Conservation (phyloP, 2,113 vertebrate species). For the Nothoprocta pentlandii region DNA sequence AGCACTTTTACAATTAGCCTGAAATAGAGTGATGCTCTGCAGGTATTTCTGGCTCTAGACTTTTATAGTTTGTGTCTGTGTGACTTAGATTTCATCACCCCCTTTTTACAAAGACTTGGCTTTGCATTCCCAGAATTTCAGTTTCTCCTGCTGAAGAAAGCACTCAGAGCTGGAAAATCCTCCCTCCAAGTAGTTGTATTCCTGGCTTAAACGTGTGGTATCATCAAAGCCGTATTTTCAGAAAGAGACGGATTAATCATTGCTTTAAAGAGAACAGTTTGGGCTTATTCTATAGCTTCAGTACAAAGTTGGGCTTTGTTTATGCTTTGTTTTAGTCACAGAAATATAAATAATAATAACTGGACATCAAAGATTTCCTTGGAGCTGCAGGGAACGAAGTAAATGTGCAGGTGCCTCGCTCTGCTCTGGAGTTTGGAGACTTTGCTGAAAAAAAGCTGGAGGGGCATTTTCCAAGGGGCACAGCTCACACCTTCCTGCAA, state of each 20-base stretch:
- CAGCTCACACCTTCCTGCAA: conserved; percentile 5
- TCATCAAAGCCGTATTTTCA: conserved; percentile 45
- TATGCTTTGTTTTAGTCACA: conserved; percentile 22
- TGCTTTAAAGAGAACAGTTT: conserved; percentile 43
- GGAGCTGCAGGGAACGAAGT: background rate
- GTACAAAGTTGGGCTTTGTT: background rate
- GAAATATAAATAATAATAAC: conserved; percentile 24
- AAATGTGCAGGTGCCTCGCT: conserved; percentile 8
- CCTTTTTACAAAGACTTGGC: background rate
- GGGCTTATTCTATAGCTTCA: conserved; percentile 35
- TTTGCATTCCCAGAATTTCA: conserved; percentile 5
- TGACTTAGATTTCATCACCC: background rate
- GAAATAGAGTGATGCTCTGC: conserved; percentile 39
- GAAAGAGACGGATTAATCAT: conserved; percentile 21
- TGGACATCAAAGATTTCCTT: conserved; percentile 48
- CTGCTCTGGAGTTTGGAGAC: background rate
- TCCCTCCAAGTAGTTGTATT: background rate
- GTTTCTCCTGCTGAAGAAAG: background rate
- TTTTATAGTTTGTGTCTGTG: background rate
- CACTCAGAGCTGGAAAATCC: background rate
- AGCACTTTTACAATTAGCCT: conserved; percentile 45
- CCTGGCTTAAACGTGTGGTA: background rate
- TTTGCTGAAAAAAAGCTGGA: background rate
- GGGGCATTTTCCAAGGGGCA: conserved; percentile 1
- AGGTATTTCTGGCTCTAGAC: background rate